Evolutionary conservation across 2,113 vertebrate species (phyloP).

Genomic region (Coreoperca whiteheadi): DNA sequence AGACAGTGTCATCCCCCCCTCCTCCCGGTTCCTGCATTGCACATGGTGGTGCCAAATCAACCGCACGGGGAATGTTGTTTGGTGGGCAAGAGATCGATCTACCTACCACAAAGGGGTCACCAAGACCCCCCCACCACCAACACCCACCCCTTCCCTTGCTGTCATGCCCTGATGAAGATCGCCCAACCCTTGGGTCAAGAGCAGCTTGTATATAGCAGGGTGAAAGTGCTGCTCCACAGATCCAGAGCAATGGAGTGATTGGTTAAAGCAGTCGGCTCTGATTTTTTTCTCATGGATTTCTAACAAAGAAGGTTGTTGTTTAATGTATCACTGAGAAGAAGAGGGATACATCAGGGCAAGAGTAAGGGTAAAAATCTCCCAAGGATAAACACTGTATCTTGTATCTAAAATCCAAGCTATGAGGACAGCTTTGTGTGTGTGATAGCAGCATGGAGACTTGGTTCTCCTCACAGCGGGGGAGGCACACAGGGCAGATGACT

Average conservation of each 20-base stretch:
- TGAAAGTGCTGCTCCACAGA: not conserved
- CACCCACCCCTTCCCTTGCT: not conserved
- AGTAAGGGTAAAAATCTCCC: not conserved
- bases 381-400: not conserved
- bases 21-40: constrained; percentile 6
- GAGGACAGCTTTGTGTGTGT: not conserved
- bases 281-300: not conserved
- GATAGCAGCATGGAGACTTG: constrained; percentile 26
- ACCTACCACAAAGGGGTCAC: constrained; percentile 9
- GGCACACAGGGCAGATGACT: constrained; percentile 52
- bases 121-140: constrained; percentile 5
- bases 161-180: not conserved
- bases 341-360: not conserved
- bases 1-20: constrained; percentile 20
- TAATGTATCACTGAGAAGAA: not conserved
- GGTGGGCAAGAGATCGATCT: constrained; percentile 21
- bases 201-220: not conserved
- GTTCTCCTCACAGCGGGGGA: constrained; percentile 44
- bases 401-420: not conserved
- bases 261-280: not conserved
- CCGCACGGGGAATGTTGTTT: constrained; percentile 8
- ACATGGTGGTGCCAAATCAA: constrained; percentile 37
- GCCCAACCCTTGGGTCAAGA: not conserved
- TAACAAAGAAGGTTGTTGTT: not conserved
- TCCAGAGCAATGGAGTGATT: not conserved